A percentile compares a stretch with the other conserved stretches of the same genome.
These are phyloP conservation scores for Lithophane semibrunnea DNA, from an alignment of 2,888 invertebrate genomes.

Conservation along the genomic window DNA sequence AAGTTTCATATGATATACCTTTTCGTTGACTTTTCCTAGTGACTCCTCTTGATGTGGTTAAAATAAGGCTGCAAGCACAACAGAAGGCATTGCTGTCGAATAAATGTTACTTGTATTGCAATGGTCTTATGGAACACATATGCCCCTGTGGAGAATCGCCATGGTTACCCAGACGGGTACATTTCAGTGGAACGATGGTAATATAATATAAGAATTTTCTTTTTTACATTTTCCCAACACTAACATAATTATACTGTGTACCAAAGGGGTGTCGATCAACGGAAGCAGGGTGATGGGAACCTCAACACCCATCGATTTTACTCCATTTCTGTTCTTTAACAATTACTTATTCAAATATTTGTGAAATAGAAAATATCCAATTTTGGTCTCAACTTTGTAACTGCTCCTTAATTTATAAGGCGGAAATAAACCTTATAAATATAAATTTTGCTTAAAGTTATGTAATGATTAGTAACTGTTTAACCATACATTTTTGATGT, in stretches of 20 bases:
- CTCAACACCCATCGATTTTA: background rate
- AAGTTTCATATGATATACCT: background rate
- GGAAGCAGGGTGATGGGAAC: background rate
- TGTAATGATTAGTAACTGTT: too few species aligned
- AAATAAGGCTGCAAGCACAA: slow-evolving; percentile 98
- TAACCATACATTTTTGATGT: too few species aligned
- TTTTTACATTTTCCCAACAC: background rate
- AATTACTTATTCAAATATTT: background rate
- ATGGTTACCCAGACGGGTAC: slow-evolving; percentile 92
- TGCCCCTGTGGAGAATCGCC: slow-evolving; percentile 94
- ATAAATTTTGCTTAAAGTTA: too few species aligned
- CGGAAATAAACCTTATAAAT: too few species aligned
- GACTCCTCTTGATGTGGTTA: slow-evolving; percentile 99
- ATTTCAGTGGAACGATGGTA: slow-evolving; percentile 95
- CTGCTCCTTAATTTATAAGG: background rate
- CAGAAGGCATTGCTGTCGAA: slow-evolving; percentile 95
- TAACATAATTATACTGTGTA: background rate
- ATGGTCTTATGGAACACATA: slow-evolving; percentile 99
- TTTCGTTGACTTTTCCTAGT: slow-evolving; percentile 91
- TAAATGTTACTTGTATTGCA: slow-evolving; percentile 98
- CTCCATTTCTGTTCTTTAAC: background rate
- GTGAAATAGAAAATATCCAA: background rate
- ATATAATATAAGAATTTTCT: slow-evolving; percentile 69
- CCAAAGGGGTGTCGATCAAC: too few species aligned
- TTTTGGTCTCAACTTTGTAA: background rate